A percentile compares a stretch with the other conserved stretches of the same genome.
Conservation (phyloP, 1,140 invertebrate species). For the Melipona quadrifasciata region DNA sequence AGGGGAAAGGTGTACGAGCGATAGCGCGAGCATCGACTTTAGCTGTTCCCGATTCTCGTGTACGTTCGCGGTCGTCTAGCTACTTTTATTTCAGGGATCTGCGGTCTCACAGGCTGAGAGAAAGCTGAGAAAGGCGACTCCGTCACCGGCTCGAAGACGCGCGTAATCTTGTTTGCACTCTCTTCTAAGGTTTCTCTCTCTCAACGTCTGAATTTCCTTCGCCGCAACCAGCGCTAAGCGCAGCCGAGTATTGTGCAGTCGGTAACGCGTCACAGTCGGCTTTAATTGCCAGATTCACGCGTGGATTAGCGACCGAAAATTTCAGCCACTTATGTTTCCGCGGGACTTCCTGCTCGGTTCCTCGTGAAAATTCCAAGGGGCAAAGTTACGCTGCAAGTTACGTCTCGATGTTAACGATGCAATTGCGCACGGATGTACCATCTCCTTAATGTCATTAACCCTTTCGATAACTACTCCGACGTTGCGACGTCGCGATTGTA, state of each 20-base stretch:
- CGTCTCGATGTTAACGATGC: too few species aligned
- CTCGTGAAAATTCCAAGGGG: not conserved
- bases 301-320: constrained; percentile 37
- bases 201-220: constrained; percentile 26
- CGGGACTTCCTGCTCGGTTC: not conserved
- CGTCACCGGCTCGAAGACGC: constrained; percentile 12
- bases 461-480: too few species aligned
- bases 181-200: constrained; percentile 63
- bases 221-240: not conserved
- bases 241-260: not conserved
- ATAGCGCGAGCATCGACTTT: not conserved
- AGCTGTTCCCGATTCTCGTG: too few species aligned
- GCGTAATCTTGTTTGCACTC: constrained; percentile 71
- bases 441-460: too few species aligned
- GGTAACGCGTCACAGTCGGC: constrained; percentile 5
- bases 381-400: too few species aligned
- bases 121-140: constrained; percentile 53
- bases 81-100: constrained; percentile 48
- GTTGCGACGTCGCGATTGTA: too few species aligned
- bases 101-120: not conserved
- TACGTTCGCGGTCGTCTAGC: not conserved
- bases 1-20: constrained; percentile 1
- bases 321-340: constrained; percentile 12
- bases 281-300: constrained; percentile 26
- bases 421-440: too few species aligned